Conservation (phyloP, 2,888 invertebrate species). For the Mythimna albipuncta region DNA sequence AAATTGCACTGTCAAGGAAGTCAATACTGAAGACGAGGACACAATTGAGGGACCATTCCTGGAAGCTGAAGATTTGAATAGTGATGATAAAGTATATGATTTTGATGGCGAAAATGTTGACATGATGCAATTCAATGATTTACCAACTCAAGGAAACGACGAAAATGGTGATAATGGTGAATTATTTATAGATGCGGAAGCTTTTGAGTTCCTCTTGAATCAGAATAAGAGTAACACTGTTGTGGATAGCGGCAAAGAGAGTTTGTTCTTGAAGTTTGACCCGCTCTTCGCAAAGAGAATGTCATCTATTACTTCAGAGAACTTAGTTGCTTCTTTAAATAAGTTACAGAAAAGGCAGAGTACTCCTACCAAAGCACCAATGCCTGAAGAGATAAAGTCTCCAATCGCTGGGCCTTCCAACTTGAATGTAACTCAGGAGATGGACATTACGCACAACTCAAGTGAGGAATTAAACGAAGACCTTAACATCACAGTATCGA, state of each 20-base stretch:
- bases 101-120: constrained; percentile 72
- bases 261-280: constrained; percentile 87
- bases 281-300: constrained; percentile 85
- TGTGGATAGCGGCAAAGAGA: constrained; percentile 86
- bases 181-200: constrained; percentile 87
- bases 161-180: constrained; percentile 79
- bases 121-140: constrained; percentile 78
- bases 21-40: constrained; percentile 86
- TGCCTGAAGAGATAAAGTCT: constrained; percentile 59
- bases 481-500: constrained; percentile 76
- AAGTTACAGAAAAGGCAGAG: constrained; percentile 79
- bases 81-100: constrained; percentile 71
- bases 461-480: constrained; percentile 76
- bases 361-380: constrained; percentile 77
- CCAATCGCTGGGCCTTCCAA: constrained; percentile 74
- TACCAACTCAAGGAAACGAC: constrained; percentile 70
- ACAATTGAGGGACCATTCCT: constrained; percentile 86
- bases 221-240: constrained; percentile 82
- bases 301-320: constrained; percentile 74
- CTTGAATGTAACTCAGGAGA: constrained; percentile 67
- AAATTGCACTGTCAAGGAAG: constrained; percentile 76
- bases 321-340: constrained; percentile 78
- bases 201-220: constrained; percentile 85
- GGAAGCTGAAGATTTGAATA: constrained; percentile 76
- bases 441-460: constrained; percentile 47